A percentile compares a stretch with the other conserved stretches of the same genome.
Evolutionary conservation across 92 coral and sea anemone species (phyloP).

Genomic region (Plumapathes pennacea): DNA sequence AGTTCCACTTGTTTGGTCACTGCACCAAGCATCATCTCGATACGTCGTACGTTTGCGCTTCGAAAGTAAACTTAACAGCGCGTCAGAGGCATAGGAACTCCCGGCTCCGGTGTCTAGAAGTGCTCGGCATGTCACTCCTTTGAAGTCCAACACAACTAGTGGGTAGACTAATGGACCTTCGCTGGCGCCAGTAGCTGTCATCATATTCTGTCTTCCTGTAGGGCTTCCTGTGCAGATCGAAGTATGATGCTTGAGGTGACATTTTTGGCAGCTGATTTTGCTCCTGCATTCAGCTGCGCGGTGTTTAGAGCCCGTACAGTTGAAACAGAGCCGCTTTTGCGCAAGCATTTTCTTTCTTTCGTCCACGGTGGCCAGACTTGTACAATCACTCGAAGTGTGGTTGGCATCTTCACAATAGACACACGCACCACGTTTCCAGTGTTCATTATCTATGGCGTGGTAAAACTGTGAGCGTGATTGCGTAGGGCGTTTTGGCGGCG

Average conservation of each 20-base stretch:
- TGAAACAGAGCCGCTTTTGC: slow-evolving; percentile 37
- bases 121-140: slow-evolving; percentile 31
- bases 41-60: slow-evolving; percentile 15
- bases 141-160: slow-evolving; percentile 27
- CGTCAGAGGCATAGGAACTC: slow-evolving; percentile 32
- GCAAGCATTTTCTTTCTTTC: slow-evolving; percentile 17
- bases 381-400: slow-evolving; percentile 35
- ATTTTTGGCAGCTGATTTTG: slow-evolving; percentile 16
- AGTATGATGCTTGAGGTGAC: slow-evolving; percentile 45
- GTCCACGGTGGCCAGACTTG: not conserved
- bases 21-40: slow-evolving; percentile 32
- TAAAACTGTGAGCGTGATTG: too few species aligned
- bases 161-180: slow-evolving; percentile 26
- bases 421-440: too few species aligned
- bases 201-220: too few species aligned
- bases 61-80: slow-evolving; percentile 4
- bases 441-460: too few species aligned
- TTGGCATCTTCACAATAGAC: slow-evolving; percentile 32
- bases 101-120: slow-evolving; percentile 14
- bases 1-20: slow-evolving; percentile 17
- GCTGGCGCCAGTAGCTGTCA: slow-evolving; percentile 7
- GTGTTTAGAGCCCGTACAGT: slow-evolving; percentile 39
- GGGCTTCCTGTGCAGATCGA: too few species aligned
- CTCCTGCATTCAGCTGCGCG: slow-evolving; percentile 40
- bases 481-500: too few species aligned